Base-by-base conservation (phyloP, 2,797 vertebrate genomes). In the Artibeus jamaicensis region DNA sequence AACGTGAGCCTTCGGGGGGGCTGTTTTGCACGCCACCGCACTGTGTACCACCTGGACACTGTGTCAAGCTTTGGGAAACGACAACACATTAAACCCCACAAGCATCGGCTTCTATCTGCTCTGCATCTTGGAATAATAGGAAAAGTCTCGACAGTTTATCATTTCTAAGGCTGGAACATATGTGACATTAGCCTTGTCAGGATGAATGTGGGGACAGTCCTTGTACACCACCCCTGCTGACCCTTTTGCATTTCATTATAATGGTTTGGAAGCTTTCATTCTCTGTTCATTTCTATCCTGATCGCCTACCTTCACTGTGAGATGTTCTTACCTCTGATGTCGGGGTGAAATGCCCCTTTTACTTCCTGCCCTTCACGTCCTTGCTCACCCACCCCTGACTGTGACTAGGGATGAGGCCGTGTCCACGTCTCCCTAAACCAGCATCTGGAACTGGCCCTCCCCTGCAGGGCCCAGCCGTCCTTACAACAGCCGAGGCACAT, bases 1-100 rank as follows among this genome's bases (percentile, higher is more conserved):
- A 44, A 70, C 57, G 16, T 6, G 26, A 22, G 44, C n/a, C 12
- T 37, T 4, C 32, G n/a, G n/a, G n/a, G n/a, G 22, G 24, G n/a
- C 24, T 37, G 24, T 53, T 42, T 19, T 53, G 77, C 18, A 1
- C 2, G 18, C 18, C n/a, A 29, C 0, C 1, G 10, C 1, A 0
- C 18, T 8, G 42, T 3, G 21, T 8, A n/a, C 8, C 26, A 22
- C 0, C 1, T 4, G 82, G 37, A 15, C 8, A 65, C 2, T 1
- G 9, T 24, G 22, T n/a, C n/a, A 50, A 67, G 59, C 34, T 62
- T 22, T 10, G 22, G 46, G 44, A 70, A 81, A 73, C 5, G 11
- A 18, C 18, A 18, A 71, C 16, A 71, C 11, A 18, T 26, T 42
- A 59, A 83, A 74, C 32, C 29, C 26, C 24, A 8, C n/a, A 26